Evolutionary conservation across 2,797 vertebrate genomes (phyloP).

Genomic region (Tapera naevia): DNA sequence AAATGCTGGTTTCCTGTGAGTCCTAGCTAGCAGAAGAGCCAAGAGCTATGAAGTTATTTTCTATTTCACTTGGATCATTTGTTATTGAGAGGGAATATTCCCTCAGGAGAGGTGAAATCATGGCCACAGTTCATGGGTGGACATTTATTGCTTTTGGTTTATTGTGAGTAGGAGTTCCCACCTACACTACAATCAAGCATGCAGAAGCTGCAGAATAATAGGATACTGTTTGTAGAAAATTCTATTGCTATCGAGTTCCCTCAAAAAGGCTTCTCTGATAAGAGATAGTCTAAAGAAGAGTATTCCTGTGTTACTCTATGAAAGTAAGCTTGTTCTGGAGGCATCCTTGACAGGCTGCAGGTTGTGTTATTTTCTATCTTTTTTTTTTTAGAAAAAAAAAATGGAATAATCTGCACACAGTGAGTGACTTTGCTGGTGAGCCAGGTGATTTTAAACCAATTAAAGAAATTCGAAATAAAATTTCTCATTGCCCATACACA

Average conservation of each 20-base stretch:
- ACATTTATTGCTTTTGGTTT: slow-evolving; percentile 30
- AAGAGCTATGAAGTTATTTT: not conserved
- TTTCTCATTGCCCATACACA: not conserved
- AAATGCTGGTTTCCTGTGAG: not conserved
- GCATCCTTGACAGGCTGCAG: not conserved
- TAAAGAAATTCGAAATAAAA: not conserved
- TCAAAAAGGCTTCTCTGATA: not conserved
- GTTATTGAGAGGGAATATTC: not conserved
- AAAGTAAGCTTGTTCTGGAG: not conserved
- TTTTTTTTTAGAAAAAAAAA: not conserved
- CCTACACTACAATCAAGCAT: not conserved
- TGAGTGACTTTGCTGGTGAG: not conserved
- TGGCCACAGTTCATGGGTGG: slow-evolving; percentile 23
- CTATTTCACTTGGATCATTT: not conserved
- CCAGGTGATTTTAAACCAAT: not conserved
- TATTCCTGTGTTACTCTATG: not conserved
- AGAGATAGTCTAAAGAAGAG: not conserved
- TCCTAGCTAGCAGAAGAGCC: not conserved
- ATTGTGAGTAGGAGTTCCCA: not conserved
- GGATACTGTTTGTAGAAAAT: not conserved
- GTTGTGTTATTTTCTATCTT: not conserved
- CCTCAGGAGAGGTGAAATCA: not conserved
- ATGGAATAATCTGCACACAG: not conserved
- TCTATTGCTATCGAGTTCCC: not conserved
- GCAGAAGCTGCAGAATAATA: not conserved